A percentile compares a stretch with the other conserved stretches of the same genome.
These are phyloP conservation scores for Argyrosomus japonicus DNA, from an alignment of 2,113 vertebrate genomes.

Conservation along the genomic window DNA sequence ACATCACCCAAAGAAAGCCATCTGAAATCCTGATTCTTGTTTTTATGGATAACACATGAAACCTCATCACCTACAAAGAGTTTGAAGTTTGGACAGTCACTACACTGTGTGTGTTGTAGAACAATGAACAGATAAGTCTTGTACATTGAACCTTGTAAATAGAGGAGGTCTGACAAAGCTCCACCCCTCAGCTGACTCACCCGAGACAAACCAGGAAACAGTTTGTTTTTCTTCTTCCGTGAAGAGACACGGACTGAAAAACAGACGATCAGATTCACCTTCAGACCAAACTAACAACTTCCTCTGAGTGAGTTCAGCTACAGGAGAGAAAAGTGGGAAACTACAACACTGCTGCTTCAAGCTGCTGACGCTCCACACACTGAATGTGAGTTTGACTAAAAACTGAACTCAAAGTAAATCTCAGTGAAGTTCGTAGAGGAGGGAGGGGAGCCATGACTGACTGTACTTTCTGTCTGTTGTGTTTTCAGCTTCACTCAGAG, in stretches of 20 bases:
- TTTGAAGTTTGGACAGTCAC: no score
- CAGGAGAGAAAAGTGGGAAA: not conserved
- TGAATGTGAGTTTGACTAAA: constrained; percentile 18
- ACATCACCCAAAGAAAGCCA: no score
- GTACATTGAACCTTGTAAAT: no score
- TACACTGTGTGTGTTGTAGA: no score
- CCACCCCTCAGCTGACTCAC: no score
- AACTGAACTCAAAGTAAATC: not conserved
- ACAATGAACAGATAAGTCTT: no score
- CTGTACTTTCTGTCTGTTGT: no score
- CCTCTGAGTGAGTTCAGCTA: not conserved
- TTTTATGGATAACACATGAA: no score
- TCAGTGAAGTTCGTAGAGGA: not conserved
- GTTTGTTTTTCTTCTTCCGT: not conserved
- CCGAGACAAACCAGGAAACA: not conserved
- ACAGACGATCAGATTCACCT: not conserved
- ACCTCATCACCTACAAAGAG: no score
- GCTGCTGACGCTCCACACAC: not conserved
- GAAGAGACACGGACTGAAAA: not conserved
- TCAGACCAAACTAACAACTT: not conserved
- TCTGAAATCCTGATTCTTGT: no score
- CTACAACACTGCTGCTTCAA: not conserved
- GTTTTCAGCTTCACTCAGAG: not conserved
- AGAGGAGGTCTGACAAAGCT: no score
- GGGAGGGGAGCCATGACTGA: not conserved